Evolutionary conservation across 2,113 vertebrate species (phyloP).

Genomic region (Callipepla californica): DNA sequence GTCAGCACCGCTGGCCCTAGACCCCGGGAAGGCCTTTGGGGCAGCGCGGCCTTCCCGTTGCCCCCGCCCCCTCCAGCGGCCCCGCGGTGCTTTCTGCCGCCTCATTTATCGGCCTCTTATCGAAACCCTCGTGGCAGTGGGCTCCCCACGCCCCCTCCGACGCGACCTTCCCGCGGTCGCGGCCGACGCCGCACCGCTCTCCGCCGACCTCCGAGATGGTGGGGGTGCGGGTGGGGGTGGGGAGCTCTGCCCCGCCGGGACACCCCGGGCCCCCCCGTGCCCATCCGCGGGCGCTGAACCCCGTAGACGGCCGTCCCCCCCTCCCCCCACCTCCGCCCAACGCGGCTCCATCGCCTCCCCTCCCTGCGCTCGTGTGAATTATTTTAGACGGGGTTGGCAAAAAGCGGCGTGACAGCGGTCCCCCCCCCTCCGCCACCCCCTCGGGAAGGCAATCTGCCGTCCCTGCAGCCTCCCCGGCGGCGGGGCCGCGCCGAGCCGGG

Average conservation of each 20-base stretch:
- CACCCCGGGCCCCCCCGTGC: neutral
- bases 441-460: conserved; percentile 18
- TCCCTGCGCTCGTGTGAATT: neutral
- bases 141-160: fast-evolving
- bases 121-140: fast-evolving
- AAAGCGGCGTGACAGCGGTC: neutral
- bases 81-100: fast-evolving
- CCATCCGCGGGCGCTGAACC: conserved; percentile 1
- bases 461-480: neutral
- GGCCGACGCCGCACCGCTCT: fast-evolving
- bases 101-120: neutral
- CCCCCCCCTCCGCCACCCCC: neutral
- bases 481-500: neutral
- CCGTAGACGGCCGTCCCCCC: neutral
- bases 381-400: neutral
- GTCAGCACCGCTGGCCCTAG: neutral
- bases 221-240: neutral
- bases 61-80: neutral
- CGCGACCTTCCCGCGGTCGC: fast-evolving
- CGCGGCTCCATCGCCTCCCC: neutral
- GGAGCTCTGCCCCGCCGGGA: neutral
- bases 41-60: neutral
- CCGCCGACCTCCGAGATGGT: neutral
- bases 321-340: neutral
- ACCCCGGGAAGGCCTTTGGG: neutral